A percentile compares a stretch with the other conserved stretches of the same genome.
Evolutionary conservation across 2,113 vertebrate species (phyloP).

Genomic region (Rallus limicola): DNA sequence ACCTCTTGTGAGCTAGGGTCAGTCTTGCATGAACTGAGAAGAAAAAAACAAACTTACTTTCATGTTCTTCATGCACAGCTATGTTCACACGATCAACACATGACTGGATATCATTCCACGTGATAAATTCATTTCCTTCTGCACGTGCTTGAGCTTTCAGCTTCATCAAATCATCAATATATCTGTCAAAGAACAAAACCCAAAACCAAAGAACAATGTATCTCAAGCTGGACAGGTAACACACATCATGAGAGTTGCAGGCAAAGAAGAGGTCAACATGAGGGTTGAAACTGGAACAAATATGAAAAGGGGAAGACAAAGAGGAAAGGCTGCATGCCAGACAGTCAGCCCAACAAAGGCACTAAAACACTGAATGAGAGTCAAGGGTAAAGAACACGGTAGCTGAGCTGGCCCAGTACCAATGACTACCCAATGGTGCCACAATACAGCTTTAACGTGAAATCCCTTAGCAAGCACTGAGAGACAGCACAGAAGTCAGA

Average conservation of each 20-base stretch:
- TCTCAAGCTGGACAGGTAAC: neutral
- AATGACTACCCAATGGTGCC: neutral
- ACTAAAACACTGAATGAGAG: neutral
- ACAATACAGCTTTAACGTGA: neutral
- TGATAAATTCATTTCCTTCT: slow-evolving; percentile 84
- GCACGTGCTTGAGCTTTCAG: slow-evolving; percentile 81
- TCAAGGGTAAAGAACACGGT: neutral
- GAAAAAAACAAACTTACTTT: slow-evolving; percentile 79
- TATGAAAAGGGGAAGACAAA: neutral
- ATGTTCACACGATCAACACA: slow-evolving; percentile 91
- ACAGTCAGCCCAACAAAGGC: neutral
- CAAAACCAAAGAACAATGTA: neutral
- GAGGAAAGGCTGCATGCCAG: neutral
- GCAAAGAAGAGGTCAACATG: neutral
- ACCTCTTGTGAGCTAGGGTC: neutral
- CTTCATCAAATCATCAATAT: slow-evolving; percentile 91
- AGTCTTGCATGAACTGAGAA: neutral
- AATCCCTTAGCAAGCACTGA: neutral
- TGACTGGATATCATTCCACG: slow-evolving; percentile 98
- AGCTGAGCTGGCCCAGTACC: rapidly evolving
- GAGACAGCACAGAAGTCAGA: neutral
- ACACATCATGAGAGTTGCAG: neutral
- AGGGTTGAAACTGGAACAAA: neutral
- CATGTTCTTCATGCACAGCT: slow-evolving; percentile 91
- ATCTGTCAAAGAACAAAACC: slow-evolving; percentile 75